These are phyloP conservation scores for Peribatodes rhomboidaria DNA, from an alignment of 2,888 invertebrate species.

Conservation along the genomic window DNA sequence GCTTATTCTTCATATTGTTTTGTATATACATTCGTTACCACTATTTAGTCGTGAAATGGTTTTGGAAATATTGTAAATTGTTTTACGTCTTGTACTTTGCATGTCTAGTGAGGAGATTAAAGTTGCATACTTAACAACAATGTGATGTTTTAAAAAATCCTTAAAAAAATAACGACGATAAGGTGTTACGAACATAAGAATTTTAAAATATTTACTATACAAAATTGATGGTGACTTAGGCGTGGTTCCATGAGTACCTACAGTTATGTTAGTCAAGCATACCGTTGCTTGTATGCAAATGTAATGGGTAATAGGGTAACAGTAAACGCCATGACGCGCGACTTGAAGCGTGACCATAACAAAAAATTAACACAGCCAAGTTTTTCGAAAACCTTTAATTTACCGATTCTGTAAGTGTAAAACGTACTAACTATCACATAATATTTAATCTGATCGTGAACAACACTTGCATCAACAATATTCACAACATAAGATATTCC, in stretches of 20 bases:
- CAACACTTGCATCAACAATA: constrained; percentile 52
- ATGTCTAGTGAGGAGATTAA: constrained; percentile 84
- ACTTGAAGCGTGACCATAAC: not conserved
- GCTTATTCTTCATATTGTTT: constrained; percentile 39
- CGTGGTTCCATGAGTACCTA: not conserved
- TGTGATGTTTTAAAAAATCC: not conserved
- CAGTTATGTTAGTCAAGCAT: not conserved
- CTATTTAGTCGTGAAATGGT: constrained; percentile 62
- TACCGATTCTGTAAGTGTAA: constrained; percentile 56
- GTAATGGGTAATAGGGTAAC: constrained; percentile 51
- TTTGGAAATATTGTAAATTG: constrained; percentile 59
- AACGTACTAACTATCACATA: constrained; percentile 57
- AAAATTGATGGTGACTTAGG: not conserved
- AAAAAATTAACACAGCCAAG: constrained; percentile 46
- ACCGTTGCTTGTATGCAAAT: not conserved
- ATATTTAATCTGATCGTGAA: constrained; percentile 45
- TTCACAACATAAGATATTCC: constrained; percentile 57
- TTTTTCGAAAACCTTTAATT: constrained; percentile 65
- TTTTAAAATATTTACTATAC: not conserved
- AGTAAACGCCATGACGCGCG: not conserved
- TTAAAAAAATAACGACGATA: not conserved
- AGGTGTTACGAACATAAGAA: not conserved
- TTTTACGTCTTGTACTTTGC: constrained; percentile 76
- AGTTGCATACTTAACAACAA: constrained; percentile 59
- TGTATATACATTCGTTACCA: constrained; percentile 78